These are phyloP conservation scores for Myopa testacea DNA, from an alignment of 2,888 invertebrate genomes.

Conservation along the genomic window DNA sequence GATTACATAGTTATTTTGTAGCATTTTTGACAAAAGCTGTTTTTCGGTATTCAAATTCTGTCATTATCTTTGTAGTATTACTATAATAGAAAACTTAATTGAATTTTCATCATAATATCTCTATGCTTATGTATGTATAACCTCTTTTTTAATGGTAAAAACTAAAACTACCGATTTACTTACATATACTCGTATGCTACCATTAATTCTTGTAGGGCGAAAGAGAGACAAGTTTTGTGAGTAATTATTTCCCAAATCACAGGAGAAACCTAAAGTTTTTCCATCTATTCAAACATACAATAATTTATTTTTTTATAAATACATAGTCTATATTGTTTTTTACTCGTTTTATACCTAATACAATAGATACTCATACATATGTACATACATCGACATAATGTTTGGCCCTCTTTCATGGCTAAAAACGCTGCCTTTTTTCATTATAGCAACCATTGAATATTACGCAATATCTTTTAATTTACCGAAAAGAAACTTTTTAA, in stretches of 20 bases:
- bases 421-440: too few species aligned
- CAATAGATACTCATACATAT: slow-evolving; percentile 5
- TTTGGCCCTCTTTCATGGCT: neutral
- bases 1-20: neutral
- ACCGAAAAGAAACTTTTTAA: too few species aligned
- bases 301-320: slow-evolving; percentile 45
- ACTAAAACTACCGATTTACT: slow-evolving; percentile 35
- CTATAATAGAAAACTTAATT: neutral
- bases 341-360: slow-evolving; percentile 22
- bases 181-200: slow-evolving; percentile 51
- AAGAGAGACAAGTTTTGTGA: slow-evolving; percentile 69
- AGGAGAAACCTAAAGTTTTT: slow-evolving; percentile 54
- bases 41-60: neutral
- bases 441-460: too few species aligned
- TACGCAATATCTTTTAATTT: too few species aligned
- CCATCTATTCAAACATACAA: slow-evolving; percentile 44
- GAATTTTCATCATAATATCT: neutral
- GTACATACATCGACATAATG: slow-evolving; percentile 20
- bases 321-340: slow-evolving; percentile 39
- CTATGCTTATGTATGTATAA: neutral
- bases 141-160: slow-evolving; percentile 23
- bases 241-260: slow-evolving; percentile 67
- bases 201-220: slow-evolving; percentile 69
- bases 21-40: slow-evolving; percentile 50
- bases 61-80: slow-evolving; percentile 16